Evolutionary conservation across 2,888 invertebrate species (phyloP).

Genomic region (Limenitis camilla): DNA sequence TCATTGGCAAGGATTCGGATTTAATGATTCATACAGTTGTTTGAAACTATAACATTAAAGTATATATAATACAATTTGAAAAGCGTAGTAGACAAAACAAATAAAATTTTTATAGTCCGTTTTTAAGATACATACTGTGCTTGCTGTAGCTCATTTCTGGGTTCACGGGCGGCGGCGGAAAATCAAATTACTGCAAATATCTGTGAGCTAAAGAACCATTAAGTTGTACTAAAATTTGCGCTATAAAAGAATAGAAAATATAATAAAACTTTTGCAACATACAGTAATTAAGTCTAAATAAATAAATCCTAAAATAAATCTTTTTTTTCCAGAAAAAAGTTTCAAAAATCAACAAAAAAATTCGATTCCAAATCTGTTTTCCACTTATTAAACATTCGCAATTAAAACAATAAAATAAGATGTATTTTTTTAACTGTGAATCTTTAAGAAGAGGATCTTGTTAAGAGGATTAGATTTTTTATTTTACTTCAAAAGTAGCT

Average conservation of each 20-base stretch:
- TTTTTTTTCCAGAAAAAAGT: too few species aligned
- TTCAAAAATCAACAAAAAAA: too few species aligned
- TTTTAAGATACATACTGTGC: conserved; percentile 22
- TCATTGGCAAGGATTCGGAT: too few species aligned
- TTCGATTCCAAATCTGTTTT: too few species aligned
- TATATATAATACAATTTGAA: not conserved
- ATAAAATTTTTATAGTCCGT: conserved; percentile 31
- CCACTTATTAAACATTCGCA: too few species aligned
- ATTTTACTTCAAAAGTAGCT: not conserved
- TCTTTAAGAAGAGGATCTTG: conserved; percentile 2
- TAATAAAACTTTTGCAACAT: not conserved
- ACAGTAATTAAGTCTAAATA: too few species aligned
- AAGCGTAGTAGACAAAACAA: conserved; percentile 23
- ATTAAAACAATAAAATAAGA: too few species aligned
- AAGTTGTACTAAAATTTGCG: conserved; percentile 1
- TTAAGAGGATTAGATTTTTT: conserved; percentile 6
- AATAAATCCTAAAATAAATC: too few species aligned
- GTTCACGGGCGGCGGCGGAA: conserved; percentile 42
- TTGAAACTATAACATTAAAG: not conserved
- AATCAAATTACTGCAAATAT: conserved; percentile 55
- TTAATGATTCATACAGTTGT: too few species aligned
- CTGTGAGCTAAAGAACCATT: conserved; percentile 29
- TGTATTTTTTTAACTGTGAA: too few species aligned
- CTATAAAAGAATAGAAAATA: not conserved
- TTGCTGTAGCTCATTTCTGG: conserved; percentile 31